Percentiles rank a stretch among this genome's conserved stretches.
Conservation (phyloP, 2,888 invertebrate genomes). For the Drosophila austrosaltans region DNA sequence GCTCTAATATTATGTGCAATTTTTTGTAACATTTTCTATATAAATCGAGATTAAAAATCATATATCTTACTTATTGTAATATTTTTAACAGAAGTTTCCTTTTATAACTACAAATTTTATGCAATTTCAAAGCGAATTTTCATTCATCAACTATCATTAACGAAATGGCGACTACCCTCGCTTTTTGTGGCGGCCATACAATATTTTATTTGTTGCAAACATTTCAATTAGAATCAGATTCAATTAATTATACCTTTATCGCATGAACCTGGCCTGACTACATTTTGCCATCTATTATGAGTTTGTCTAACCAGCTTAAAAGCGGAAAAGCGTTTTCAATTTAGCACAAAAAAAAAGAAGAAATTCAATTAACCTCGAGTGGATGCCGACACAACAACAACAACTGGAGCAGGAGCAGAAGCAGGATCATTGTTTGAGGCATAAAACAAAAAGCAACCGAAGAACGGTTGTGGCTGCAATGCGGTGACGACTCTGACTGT, state of each 20-base stretch:
- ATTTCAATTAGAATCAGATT: constrained; percentile 77
- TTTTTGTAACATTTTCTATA: too few relatives aligned
- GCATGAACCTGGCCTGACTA: constrained; percentile 34
- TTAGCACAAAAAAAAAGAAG: constrained; percentile 52
- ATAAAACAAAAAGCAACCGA: constrained; percentile 62
- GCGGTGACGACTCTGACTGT: constrained; percentile 30
- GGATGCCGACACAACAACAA: constrained; percentile 59
- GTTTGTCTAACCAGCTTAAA: constrained; percentile 62
- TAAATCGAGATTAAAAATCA: too few relatives aligned
- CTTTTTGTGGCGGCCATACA: background rate
- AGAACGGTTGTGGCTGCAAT: constrained; percentile 40
- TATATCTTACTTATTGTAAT: too few relatives aligned
- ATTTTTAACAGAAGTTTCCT: too few relatives aligned
- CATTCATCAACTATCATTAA: background rate
- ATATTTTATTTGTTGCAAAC: constrained; percentile 53
- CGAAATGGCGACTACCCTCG: background rate
- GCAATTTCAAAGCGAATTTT: too few relatives aligned
- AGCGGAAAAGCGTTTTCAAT: constrained; percentile 66
- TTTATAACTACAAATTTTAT: too few relatives aligned
- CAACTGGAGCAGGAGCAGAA: constrained; percentile 12
- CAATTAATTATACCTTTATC: constrained; percentile 72
- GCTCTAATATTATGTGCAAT: too few relatives aligned
- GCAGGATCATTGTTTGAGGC: constrained; percentile 53
- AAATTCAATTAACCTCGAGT: constrained; percentile 83
- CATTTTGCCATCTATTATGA: constrained; percentile 51